phyloP scores from a whole-genome alignment of 2,113 vertebrate genomes.

The Mungos mungo region DNA sequence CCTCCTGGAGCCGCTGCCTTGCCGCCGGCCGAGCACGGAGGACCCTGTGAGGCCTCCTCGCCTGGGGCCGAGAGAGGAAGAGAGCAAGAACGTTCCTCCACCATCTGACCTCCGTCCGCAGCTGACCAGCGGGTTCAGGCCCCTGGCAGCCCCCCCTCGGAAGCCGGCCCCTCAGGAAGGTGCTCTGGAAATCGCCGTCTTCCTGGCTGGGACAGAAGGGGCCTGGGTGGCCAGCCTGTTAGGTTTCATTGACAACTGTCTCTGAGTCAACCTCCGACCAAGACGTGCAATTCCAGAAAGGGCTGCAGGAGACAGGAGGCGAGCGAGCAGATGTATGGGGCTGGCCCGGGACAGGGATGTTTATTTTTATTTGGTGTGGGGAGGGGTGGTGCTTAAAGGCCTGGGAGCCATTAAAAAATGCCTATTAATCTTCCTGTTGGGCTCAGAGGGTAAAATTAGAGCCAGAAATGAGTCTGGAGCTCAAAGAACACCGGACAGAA shows the following conservation, averaged over 20 bases:
- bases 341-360: neutral
- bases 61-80: neutral
- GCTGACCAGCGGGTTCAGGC: neutral
- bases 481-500: neutral
- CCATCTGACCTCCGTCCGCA: rapidly evolving
- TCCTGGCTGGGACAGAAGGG: neutral
- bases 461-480: neutral
- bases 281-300: neutral
- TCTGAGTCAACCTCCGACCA: neutral
- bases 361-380: neutral
- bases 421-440: neutral
- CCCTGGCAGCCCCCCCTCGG: neutral
- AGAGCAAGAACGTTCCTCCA: neutral
- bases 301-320: neutral
- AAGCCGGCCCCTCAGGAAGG: rapidly evolving
- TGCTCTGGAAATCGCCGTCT: neutral
- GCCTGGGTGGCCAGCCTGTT: neutral
- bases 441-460: neutral
- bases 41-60: neutral
- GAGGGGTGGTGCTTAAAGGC: neutral
- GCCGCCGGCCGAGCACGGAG: neutral
- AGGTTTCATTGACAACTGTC: neutral
- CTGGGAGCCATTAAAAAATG: neutral
- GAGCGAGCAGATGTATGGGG: neutral
- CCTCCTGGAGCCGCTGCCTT: too few species aligned